Conservation (phyloP, 2,888 invertebrate genomes). For the Diarsia rubi region DNA sequence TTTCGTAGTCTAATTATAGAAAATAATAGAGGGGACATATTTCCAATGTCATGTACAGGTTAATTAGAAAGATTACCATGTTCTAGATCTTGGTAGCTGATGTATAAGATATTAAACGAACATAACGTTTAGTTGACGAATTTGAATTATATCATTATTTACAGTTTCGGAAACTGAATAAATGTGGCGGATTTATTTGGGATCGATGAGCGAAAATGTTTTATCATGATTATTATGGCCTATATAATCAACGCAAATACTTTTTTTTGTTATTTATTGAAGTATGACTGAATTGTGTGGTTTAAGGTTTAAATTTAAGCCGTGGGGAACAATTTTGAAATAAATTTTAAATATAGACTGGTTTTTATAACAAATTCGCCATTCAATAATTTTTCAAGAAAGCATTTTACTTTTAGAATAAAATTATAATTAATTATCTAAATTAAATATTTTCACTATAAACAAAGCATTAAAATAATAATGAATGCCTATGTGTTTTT, state of each 20-base stretch:
- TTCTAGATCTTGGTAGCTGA: neutral
- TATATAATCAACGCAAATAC: too few species aligned
- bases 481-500: conserved; percentile 11
- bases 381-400: conserved; percentile 2
- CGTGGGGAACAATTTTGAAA: neutral
- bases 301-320: neutral
- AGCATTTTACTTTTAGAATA: conserved; percentile 27
- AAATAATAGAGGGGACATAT: conserved; percentile 53
- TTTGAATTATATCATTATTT: conserved; percentile 13
- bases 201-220: neutral
- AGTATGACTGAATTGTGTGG: neutral
- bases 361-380: neutral
- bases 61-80: conserved; percentile 58
- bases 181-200: conserved; percentile 3
- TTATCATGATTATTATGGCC: neutral
- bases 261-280: too few species aligned
- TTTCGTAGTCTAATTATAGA: conserved; percentile 74
- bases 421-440: conserved; percentile 22
- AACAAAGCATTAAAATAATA: conserved; percentile 19
- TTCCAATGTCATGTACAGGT: conserved; percentile 62
- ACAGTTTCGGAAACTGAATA: conserved; percentile 1
- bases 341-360: neutral
- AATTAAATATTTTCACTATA: conserved; percentile 19
- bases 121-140: conserved; percentile 13
- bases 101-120: neutral